phyloP scores from a whole-genome alignment of 35 echinoderm and acorn worm genomes.

The Hemicentrotus pulcherrimus region DNA sequence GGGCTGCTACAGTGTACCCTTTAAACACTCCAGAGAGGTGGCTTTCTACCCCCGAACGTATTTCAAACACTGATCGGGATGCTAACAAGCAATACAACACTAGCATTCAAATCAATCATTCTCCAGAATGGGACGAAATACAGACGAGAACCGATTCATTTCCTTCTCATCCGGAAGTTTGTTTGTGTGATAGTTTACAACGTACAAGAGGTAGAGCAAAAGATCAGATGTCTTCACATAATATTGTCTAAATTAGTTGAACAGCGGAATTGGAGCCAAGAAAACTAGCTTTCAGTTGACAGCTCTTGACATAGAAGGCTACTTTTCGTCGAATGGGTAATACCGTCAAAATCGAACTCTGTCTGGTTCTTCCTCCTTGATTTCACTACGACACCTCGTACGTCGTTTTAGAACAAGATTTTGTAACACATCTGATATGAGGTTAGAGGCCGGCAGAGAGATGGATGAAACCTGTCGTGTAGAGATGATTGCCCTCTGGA shows the following conservation, averaged over 20 bases:
- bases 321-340: background rate
- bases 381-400: background rate
- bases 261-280: background rate
- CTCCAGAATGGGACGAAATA: background rate
- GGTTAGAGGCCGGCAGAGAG: background rate
- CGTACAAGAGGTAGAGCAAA: background rate
- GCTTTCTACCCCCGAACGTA: background rate
- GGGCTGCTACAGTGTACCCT: background rate
- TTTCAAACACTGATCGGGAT: background rate
- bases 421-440: background rate
- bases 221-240: background rate
- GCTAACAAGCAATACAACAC: background rate
- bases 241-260: background rate
- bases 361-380: background rate
- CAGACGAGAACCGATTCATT: background rate
- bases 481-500: background rate
- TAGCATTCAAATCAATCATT: background rate
- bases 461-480: too few species aligned
- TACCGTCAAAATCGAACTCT: background rate
- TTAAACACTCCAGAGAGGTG: background rate
- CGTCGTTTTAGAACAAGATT: background rate
- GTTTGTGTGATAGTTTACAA: background rate
- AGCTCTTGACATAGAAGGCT: background rate
- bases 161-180: background rate
- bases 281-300: background rate